A percentile compares a stretch with the other conserved stretches of the same genome.
phyloP scores from a whole-genome alignment of 2,797 vertebrate species.

The Danio tinwini region DNA sequence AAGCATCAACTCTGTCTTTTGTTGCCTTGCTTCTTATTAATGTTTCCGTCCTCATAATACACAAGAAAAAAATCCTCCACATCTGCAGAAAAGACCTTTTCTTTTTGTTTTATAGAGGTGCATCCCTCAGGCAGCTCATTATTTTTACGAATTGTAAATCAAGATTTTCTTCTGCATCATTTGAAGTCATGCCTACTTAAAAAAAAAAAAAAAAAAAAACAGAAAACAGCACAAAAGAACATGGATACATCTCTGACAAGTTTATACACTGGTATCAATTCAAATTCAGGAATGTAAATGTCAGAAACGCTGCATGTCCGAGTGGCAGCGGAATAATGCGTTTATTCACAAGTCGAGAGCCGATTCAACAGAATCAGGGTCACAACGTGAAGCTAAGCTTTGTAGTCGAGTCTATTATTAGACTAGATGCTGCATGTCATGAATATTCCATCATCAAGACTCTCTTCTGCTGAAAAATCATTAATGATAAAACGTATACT shows the following conservation, averaged over 20 bases:
- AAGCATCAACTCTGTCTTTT: constrained; percentile 15
- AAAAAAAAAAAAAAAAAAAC: too few species aligned
- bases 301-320: background rate
- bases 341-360: background rate
- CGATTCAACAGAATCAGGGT: constrained; percentile 24
- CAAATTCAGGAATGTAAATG: constrained; percentile 27
- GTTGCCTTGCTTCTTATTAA: constrained; percentile 15
- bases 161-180: constrained; percentile 37
- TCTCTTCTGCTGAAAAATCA: constrained; percentile 33
- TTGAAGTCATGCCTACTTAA: constrained; percentile 18
- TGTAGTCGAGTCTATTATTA: constrained; percentile 27
- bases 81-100: background rate
- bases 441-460: constrained; percentile 44
- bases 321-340: background rate
- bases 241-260: constrained; percentile 17
- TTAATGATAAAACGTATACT: constrained; percentile 2
- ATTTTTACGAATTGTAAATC: constrained; percentile 43
- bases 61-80: background rate
- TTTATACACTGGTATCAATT: constrained; percentile 23
- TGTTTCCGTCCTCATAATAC: constrained; percentile 11
- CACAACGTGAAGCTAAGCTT: constrained; percentile 31
- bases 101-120: constrained; percentile 19
- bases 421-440: constrained; percentile 29
- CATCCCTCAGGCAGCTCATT: constrained; percentile 37
- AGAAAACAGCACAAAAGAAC: background rate